phyloP scores from a whole-genome alignment of 1,140 invertebrate genomes.

The Vanessa atalanta region DNA sequence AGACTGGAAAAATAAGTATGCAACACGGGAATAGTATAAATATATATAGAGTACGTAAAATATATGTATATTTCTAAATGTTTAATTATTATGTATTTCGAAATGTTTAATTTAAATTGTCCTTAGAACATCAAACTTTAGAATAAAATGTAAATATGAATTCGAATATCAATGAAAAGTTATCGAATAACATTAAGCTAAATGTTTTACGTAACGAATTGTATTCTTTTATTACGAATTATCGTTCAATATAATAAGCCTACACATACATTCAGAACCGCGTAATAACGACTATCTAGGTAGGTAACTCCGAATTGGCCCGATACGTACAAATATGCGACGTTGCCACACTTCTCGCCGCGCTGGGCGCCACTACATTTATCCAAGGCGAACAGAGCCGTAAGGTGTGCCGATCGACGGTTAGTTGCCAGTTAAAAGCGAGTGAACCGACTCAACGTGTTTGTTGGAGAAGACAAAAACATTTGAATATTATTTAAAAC shows the following conservation, averaged over 20 bases:
- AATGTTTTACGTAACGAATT: no score
- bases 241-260: slow-evolving; percentile 6
- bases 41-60: no score
- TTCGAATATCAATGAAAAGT: no score
- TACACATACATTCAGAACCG: slow-evolving; percentile 6
- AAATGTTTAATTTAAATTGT: no score
- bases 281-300: slow-evolving; percentile 28
- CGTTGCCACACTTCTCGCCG: slow-evolving; percentile 66
- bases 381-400: slow-evolving; percentile 55
- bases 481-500: not conserved
- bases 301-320: slow-evolving; percentile 31
- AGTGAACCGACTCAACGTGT: slow-evolving; percentile 22
- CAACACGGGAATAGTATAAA: no score
- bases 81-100: no score
- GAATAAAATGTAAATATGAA: no score
- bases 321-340: slow-evolving; percentile 61
- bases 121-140: no score
- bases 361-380: slow-evolving; percentile 60
- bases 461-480: not conserved
- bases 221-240: not conserved
- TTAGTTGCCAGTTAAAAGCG: slow-evolving; percentile 40
- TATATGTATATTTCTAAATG: no score
- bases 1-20: no score
- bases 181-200: not conserved
- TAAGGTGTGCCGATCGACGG: slow-evolving; percentile 52